Evolutionary conservation across 2,113 vertebrate genomes (phyloP).

Genomic region (Brachionichthys hirsutus): DNA sequence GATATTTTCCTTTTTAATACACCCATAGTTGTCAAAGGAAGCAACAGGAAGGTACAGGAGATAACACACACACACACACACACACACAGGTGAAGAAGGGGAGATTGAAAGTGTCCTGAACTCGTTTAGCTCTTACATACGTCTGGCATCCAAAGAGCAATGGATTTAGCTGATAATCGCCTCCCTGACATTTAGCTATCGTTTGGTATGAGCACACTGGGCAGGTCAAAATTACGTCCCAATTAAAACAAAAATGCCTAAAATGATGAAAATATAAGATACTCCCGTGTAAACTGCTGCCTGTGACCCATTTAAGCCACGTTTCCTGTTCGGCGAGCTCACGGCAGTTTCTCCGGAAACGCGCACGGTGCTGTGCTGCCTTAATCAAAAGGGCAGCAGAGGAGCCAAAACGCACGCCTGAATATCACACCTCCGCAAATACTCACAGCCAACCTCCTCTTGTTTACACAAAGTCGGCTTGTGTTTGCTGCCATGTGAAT

Average conservation of each 20-base stretch:
- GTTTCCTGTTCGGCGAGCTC: slow-evolving; percentile 15
- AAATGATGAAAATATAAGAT: not conserved
- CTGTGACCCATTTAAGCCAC: not conserved
- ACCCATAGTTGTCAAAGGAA: slow-evolving; percentile 1
- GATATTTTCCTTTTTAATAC: not conserved
- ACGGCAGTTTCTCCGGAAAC: not conserved
- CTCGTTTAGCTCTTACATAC: slow-evolving; percentile 47
- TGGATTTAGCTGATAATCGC: slow-evolving; percentile 31
- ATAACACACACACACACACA: slow-evolving; percentile 12
- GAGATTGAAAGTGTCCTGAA: slow-evolving; percentile 35
- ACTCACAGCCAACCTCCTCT: slow-evolving; percentile 29
- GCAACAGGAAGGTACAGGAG: slow-evolving; percentile 17
- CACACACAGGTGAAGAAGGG: slow-evolving; percentile 33
- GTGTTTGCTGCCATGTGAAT: slow-evolving; percentile 29
- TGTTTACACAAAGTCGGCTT: slow-evolving; percentile 36
- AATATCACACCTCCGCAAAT: slow-evolving; percentile 34
- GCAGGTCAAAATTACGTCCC: slow-evolving; percentile 17
- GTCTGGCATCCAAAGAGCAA: slow-evolving; percentile 34
- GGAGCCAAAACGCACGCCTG: slow-evolving; percentile 21
- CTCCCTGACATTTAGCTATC: slow-evolving; percentile 42
- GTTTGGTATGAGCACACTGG: not conserved
- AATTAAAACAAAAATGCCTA: not conserved
- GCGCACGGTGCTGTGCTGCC: not conserved
- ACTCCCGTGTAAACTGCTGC: not conserved
- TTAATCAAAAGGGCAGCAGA: slow-evolving; percentile 14